Evolutionary conservation across 2,113 vertebrate genomes (phyloP).

Genomic region (Barbus barbus): DNA sequence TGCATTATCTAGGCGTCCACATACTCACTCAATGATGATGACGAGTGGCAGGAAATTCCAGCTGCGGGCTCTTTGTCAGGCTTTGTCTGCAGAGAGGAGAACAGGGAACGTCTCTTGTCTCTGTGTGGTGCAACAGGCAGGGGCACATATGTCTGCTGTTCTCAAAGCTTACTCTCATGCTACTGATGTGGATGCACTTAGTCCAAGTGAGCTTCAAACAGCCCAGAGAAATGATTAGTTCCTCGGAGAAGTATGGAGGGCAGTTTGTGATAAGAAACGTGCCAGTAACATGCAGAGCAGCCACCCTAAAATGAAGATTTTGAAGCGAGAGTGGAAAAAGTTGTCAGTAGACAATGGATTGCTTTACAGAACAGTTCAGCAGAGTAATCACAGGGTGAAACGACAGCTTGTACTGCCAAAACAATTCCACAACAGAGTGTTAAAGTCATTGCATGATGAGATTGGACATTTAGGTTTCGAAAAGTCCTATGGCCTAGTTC

Average conservation of each 20-base stretch:
- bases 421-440: not conserved
- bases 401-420: slow-evolving; percentile 25
- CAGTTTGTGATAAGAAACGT: too few species aligned
- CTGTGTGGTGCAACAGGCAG: not conserved
- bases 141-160: not conserved
- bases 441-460: not conserved
- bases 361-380: not conserved
- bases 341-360: not conserved
- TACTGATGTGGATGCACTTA: not conserved
- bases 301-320: not conserved
- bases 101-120: not conserved
- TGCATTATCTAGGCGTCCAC: not conserved
- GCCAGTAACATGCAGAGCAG: too few species aligned
- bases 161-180: not conserved
- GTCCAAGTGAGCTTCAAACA: not conserved
- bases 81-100: not conserved
- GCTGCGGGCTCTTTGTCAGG: slow-evolving; percentile 26
- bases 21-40: not conserved
- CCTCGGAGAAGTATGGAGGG: too few species aligned
- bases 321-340: slow-evolving; percentile 22
- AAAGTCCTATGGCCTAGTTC: too few species aligned
- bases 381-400: not conserved
- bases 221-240: slow-evolving; percentile 34
- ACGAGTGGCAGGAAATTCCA: slow-evolving; percentile 16
- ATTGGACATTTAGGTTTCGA: too few species aligned